phyloP scores from a whole-genome alignment of 2,888 invertebrate genomes.

The Diploptera punctata region DNA sequence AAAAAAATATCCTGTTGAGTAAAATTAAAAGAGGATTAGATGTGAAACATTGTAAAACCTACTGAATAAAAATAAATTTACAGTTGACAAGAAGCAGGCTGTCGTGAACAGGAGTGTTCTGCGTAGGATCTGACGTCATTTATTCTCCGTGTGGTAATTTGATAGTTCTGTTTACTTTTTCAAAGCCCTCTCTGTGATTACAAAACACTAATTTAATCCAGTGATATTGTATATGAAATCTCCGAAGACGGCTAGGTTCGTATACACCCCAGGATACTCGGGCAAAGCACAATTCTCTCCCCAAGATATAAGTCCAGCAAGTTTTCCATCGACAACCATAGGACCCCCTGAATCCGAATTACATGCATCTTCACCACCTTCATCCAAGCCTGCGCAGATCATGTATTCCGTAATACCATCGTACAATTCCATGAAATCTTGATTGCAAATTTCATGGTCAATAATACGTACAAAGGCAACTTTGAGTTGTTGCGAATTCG shows the following conservation, averaged over 20 bases:
- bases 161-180: too few species aligned
- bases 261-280: constrained; percentile 44
- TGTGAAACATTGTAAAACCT: too few species aligned
- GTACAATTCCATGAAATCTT: neutral
- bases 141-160: too few species aligned
- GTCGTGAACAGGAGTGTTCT: too few species aligned
- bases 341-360: constrained; percentile 59
- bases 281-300: constrained; percentile 51
- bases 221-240: neutral
- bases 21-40: too few species aligned
- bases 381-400: neutral
- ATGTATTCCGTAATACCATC: neutral
- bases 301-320: constrained; percentile 55
- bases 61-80: too few species aligned
- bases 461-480: neutral
- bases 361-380: constrained; percentile 57
- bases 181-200: too few species aligned
- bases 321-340: constrained; percentile 43
- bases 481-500: neutral
- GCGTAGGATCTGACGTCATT: too few species aligned
- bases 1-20: too few species aligned
- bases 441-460: neutral
- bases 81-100: too few species aligned
- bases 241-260: constrained; percentile 30
- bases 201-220: too few species aligned